These are phyloP conservation scores for Dryomyza anilis DNA, from an alignment of 2,888 invertebrate genomes.

Conservation along the genomic window DNA sequence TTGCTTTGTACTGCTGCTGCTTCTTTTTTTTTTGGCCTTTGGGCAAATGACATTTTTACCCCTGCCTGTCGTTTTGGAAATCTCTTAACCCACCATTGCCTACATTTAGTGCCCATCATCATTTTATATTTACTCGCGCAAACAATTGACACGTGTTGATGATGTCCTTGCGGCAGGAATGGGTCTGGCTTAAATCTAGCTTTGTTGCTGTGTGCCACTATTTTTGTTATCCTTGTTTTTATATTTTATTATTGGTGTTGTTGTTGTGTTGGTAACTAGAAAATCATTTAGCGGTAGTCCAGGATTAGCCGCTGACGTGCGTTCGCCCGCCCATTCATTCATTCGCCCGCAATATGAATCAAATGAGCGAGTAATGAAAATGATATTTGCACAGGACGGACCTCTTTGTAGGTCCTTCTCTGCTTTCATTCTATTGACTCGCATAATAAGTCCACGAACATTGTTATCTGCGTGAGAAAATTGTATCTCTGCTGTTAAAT, in stretches of 20 bases:
- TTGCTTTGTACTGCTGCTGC: background rate
- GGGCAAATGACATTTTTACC: too few species aligned
- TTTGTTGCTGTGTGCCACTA: constrained; percentile 37
- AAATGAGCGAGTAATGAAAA: constrained; percentile 44
- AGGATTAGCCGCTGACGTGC: constrained; percentile 53
- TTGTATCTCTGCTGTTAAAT: too few species aligned
- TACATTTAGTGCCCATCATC: background rate
- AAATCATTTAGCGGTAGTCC: constrained; percentile 57
- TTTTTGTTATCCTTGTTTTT: constrained; percentile 1
- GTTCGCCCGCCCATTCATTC: constrained; percentile 34
- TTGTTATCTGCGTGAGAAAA: constrained; percentile 7
- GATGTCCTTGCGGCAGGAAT: constrained; percentile 37
- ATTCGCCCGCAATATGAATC: background rate
- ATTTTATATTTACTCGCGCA: constrained; percentile 28
- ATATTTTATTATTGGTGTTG: constrained; percentile 17
- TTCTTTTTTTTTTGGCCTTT: background rate
- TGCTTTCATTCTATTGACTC: constrained; percentile 4
- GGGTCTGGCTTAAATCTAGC: constrained; percentile 36
- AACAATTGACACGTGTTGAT: constrained; percentile 53
- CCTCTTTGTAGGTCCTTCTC: background rate
- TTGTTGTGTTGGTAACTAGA: constrained; percentile 46
- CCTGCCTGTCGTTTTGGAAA: background rate
- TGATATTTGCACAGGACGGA: constrained; percentile 50
- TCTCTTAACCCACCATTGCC: background rate
- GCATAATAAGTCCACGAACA: background rate